Evolutionary conservation across 2,113 vertebrate genomes (phyloP), one percentile per base, ranked within the genome.

Genomic region (Lampris megalopsis): DNA sequence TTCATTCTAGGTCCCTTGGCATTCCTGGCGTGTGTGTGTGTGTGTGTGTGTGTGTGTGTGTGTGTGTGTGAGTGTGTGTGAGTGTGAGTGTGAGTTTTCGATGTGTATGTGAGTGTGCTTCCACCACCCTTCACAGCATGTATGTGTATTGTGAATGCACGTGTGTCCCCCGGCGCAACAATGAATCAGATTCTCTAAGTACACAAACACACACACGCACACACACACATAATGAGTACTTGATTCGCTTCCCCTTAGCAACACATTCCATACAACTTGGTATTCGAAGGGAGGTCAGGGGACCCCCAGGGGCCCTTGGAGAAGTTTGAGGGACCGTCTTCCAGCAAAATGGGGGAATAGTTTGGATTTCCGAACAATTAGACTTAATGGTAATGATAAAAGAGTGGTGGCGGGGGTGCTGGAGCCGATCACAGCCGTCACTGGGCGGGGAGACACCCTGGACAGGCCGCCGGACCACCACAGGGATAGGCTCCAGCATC

Each of bases 1-100:
- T 85, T 89, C 87, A 71, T 50, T 71, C 45, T 24, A 76, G 74
- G 80, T 92, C 90, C 83, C 89, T 81, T 88, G 87, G 83, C 80
- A 58, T 82, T 1, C 80, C 83, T 82, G 9, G 2, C 77, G 58
- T 9, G 65, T 68, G 48, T 3, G 40, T 60, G 68, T 78, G 24
- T 57, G 54, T 57, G 24, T 3, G 54, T 57, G 50, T 53, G 50
- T 4, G 50, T 53, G 50, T 53, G 50, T 4, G 50, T 53, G 50
- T 53, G 50, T 53, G 50, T 53, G 68, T 37, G 59, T 76, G 41
- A 35, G 6, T 60, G 75, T 47, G 40, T 53, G 62, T 49, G 4
- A 9, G 38, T 3, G n/a, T 45, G 6, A 24, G 24, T 24, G 24
- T 24, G 24, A 24, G 24, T 24, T 24, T 24, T 24, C 24, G 24